These are phyloP conservation scores for Cheilosia impressa DNA, from an alignment of 2,888 invertebrate genomes.

Conservation along the genomic window DNA sequence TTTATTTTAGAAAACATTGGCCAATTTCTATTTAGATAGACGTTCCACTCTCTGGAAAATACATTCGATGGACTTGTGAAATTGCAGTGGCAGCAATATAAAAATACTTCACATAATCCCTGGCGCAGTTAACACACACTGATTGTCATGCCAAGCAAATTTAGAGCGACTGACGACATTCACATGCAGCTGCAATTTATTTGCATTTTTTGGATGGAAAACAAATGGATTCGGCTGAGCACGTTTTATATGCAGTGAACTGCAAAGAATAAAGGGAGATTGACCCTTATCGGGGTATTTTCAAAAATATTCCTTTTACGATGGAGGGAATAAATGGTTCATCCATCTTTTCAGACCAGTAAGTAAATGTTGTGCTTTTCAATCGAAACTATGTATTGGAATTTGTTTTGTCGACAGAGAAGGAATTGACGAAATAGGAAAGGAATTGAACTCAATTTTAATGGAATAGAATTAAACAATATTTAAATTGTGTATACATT, in stretches of 20 bases:
- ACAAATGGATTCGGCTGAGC: constrained; percentile 2
- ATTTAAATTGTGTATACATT: too few species aligned
- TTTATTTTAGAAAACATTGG: constrained; percentile 41
- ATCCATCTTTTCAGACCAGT: too few species aligned
- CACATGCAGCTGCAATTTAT: constrained; percentile 18
- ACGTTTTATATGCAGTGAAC: not conserved
- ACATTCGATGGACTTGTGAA: constrained; percentile 24
- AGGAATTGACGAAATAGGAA: too few species aligned
- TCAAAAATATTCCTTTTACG: not conserved
- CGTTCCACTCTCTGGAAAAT: not conserved
- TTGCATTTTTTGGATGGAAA: constrained; percentile 16
- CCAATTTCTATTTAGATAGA: constrained; percentile 36
- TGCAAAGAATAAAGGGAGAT: not conserved
- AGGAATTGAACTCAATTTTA: too few species aligned
- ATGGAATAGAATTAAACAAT: too few species aligned
- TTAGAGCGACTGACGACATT: not conserved
- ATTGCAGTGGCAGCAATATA: constrained; percentile 7
- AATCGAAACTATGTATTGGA: not conserved
- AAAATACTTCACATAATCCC: constrained; percentile 2
- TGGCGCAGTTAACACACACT: constrained; percentile 28
- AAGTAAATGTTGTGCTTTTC: not conserved
- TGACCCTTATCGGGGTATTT: not conserved
- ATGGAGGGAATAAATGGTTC: too few species aligned
- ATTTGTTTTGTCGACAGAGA: too few species aligned
- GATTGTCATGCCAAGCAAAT: constrained; percentile 12